Percentiles rank a stretch among this genome's conserved stretches.
These are phyloP conservation scores for Cotesia congregata DNA, from an alignment of 2,888 invertebrate species.

Conservation along the genomic window DNA sequence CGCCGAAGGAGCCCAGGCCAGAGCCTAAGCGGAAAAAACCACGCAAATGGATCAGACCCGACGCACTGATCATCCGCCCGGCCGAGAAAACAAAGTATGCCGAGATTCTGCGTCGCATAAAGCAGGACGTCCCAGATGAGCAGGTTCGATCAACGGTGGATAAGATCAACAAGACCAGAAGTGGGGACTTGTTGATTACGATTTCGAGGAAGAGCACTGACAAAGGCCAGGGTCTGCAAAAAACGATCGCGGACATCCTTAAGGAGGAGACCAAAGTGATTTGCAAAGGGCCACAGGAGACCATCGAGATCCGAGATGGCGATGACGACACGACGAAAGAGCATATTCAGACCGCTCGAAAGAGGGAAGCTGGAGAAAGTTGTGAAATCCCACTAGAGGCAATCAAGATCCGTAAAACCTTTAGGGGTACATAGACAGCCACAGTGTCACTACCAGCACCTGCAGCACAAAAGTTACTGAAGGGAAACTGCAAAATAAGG, in stretches of 20 bases:
- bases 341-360: slow-evolving; percentile 30
- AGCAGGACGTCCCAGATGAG: no score
- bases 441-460: slow-evolving; percentile 29
- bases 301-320: slow-evolving; percentile 42
- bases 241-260: slow-evolving; percentile 19
- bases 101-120: no score
- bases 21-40: slow-evolving; percentile 18
- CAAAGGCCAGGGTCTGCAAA: slow-evolving; percentile 24
- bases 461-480: slow-evolving; percentile 17
- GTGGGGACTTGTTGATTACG: no score
- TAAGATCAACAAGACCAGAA: no score
- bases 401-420: slow-evolving; percentile 34
- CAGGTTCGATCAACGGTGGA: no score
- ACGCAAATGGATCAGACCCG: neutral
- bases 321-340: slow-evolving; percentile 41
- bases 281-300: slow-evolving; percentile 34
- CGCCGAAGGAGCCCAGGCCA: neutral
- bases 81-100: no score
- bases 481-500: slow-evolving; percentile 17
- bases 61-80: no score
- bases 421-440: slow-evolving; percentile 40
- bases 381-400: neutral
- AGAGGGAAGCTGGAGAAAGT: neutral
- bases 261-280: slow-evolving; percentile 35
- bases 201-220: neutral